A percentile compares a stretch with the other conserved stretches of the same genome.
Evolutionary conservation across 2,888 invertebrate genomes (phyloP).

Genomic region (Erebia ligea): DNA sequence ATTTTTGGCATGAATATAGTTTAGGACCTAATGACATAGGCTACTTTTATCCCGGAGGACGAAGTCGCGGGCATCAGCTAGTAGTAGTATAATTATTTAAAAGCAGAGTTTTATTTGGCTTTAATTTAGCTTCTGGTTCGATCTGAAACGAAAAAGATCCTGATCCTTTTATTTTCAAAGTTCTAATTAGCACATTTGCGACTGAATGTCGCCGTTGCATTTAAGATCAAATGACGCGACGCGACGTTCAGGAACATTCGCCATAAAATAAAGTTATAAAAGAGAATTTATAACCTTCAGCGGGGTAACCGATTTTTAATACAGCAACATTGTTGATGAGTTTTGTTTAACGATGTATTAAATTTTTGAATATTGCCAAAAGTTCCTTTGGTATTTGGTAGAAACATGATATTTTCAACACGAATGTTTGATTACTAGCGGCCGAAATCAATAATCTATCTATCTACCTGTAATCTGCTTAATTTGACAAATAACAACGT

Average conservation of each 20-base stretch:
- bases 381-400: not conserved
- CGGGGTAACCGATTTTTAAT: conserved; percentile 24
- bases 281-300: conserved; percentile 17
- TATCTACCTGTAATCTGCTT: too few relatives aligned
- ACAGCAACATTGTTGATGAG: conserved; percentile 31
- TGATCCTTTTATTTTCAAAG: too few relatives aligned
- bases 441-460: not conserved
- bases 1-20: too few relatives aligned
- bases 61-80: too few relatives aligned
- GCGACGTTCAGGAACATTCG: not conserved
- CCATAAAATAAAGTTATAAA: conserved; percentile 19
- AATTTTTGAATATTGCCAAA: conserved; percentile 1
- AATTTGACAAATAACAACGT: too few relatives aligned
- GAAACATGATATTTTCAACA: not conserved
- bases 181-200: not conserved
- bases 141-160: too few relatives aligned
- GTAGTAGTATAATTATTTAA: too few relatives aligned
- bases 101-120: too few relatives aligned
- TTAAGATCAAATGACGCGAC: conserved; percentile 3
- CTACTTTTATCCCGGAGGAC: too few relatives aligned
- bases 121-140: too few relatives aligned
- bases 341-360: conserved; percentile 20
- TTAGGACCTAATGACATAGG: too few relatives aligned
- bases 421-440: not conserved
- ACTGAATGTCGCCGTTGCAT: not conserved